A percentile compares a stretch with the other conserved stretches of the same genome.
Conservation (phyloP, 2,888 invertebrate genomes). For the Chymomyza caudatula region DNA sequence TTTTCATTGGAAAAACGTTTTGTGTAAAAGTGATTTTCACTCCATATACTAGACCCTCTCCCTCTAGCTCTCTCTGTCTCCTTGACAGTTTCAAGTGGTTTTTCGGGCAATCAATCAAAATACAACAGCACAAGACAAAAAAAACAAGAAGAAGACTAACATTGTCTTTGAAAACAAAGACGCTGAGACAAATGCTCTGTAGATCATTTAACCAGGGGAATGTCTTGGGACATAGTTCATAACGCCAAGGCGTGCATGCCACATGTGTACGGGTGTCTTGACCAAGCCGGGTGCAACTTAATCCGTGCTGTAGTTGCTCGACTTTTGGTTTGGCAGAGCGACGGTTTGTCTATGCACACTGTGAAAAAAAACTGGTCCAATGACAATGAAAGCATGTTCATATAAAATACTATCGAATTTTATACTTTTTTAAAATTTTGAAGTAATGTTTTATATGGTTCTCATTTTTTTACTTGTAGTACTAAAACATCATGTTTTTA, state of each 20-base stretch:
- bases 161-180: conserved; percentile 45
- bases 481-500: too few species aligned
- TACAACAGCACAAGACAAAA: background rate
- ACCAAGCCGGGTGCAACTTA: conserved; percentile 41
- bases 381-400: too few species aligned
- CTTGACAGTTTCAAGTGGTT: conserved; percentile 67
- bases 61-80: background rate
- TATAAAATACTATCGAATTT: too few species aligned
- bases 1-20: conserved; percentile 58
- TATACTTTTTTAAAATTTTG: too few species aligned
- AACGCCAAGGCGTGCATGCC: conserved; percentile 28
- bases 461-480: too few species aligned
- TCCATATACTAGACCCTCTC: conserved; percentile 24
- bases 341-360: background rate
- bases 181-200: conserved; percentile 39
- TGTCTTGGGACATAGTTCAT: background rate
- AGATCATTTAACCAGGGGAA: conserved; percentile 42
- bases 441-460: too few species aligned
- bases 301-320: conserved; percentile 31
- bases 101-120: conserved; percentile 68
- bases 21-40: conserved; percentile 64
- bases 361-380: background rate
- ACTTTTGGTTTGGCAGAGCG: conserved; percentile 13
- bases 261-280: conserved; percentile 44
- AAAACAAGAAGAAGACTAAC: conserved; percentile 17